Base-by-base conservation (phyloP, 2,888 invertebrate genomes). In the Hydroisotoma schaefferi region DNA sequence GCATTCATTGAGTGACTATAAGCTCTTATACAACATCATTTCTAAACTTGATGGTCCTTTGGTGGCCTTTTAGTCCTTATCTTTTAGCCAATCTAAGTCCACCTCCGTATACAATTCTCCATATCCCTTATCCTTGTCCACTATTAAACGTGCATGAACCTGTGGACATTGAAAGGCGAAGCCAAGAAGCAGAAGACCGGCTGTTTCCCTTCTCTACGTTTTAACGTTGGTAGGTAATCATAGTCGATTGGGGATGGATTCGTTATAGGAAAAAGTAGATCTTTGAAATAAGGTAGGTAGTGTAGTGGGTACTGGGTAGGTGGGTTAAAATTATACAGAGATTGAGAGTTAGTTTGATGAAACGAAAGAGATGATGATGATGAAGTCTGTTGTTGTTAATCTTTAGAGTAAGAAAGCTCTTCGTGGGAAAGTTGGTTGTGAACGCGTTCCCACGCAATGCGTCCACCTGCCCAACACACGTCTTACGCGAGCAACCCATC, bases 391-490 rank as follows among this genome's bases (percentile, higher is more conserved):
- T 52, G 52, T 52, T 33, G 25, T 52, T 52, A 22, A 2, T 10
- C n/a, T 28, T 20, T 10, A 38, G 10, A 46, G 18, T 37, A 48
- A 49, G 49, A 57, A 55, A 55, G 47, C 55, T 55, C 59, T 58
- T 66, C 73, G 73, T 73, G 74, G 73, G 74, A 74, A 73, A 70
- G 72, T 71, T 67, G 64, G 67, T 65, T 54, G 47, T 57, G 61
- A 63, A 61, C 71, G 71, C 73, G 84, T 73, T 74, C 73, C 73
- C 73, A 73, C 73, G 73, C 71, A 69, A 59, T 65, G 57, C 55
- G 55, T 69, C 71, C 73, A 73, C 73, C 73, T 73, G 73, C 72
- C 67, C 55, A 65, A 68, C 67, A 68, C 67, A 65, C 62, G 67
- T 61, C 67, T 63, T 67, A 68, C 65, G 65, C 67, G 67, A 65